Conservation (phyloP, 2,888 invertebrate species). For the Dendrolimus houi region DNA sequence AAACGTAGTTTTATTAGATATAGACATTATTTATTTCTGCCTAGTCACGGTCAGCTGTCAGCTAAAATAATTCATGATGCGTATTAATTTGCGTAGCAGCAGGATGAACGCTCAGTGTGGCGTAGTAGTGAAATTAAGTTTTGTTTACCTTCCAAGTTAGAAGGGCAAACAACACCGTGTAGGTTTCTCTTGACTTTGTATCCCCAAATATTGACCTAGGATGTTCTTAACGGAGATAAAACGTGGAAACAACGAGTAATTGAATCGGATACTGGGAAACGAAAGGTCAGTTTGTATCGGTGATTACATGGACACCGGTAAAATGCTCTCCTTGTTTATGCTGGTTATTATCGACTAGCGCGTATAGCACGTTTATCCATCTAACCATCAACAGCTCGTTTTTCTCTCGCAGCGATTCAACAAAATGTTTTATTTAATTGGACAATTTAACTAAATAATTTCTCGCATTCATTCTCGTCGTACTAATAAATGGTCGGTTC, state of each 20-base stretch:
- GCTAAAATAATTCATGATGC: too few relatives aligned
- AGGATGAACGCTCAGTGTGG: constrained; percentile 16
- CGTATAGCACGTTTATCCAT: constrained; percentile 16
- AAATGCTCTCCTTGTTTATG: constrained; percentile 52
- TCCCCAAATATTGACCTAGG: constrained; percentile 62
- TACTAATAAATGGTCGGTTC: too few relatives aligned
- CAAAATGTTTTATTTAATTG: constrained; percentile 16
- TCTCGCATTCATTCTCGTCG: too few relatives aligned
- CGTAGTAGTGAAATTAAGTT: constrained; percentile 17
- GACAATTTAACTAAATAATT: too few relatives aligned
- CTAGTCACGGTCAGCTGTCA: too few relatives aligned
- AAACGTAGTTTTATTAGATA: too few relatives aligned
- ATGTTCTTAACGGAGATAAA: constrained; percentile 49
- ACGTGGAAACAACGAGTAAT: constrained; percentile 49
- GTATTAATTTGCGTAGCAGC: background rate
- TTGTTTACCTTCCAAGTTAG: constrained; percentile 25
- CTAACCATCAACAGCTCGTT: constrained; percentile 7
- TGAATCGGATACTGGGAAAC: constrained; percentile 43
- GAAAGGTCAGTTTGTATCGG: constrained; percentile 46
- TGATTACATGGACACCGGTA: constrained; percentile 50
- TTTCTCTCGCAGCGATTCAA: constrained; percentile 23
- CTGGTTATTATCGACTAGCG: constrained; percentile 37
- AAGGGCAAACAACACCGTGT: constrained; percentile 23
- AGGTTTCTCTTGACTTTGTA: constrained; percentile 36
- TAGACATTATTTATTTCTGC: too few relatives aligned